Evolutionary conservation across 2,797 vertebrate species (phyloP).

Genomic region (Taeniopygia guttata): DNA sequence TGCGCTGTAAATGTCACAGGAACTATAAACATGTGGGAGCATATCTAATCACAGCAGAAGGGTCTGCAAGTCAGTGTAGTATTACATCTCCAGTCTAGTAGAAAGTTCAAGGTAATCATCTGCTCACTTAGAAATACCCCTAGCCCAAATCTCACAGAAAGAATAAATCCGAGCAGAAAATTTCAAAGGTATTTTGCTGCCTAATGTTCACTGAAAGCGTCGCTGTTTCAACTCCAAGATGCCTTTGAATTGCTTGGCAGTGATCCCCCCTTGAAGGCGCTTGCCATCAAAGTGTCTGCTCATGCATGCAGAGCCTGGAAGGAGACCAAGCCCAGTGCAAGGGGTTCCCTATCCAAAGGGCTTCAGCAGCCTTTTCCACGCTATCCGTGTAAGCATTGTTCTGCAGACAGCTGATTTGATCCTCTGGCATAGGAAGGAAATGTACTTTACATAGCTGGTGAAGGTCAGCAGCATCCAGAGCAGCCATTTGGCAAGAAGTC

Average conservation of each 20-base stretch:
- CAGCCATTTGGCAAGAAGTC: neutral
- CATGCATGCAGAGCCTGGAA: neutral
- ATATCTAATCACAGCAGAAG: neutral
- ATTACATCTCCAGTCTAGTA: neutral
- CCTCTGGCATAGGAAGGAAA: conserved; percentile 63
- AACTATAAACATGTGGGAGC: neutral
- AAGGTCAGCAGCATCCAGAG: conserved; percentile 42
- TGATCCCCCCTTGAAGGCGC: neutral
- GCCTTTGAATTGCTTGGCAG: neutral
- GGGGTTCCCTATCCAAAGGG: neutral
- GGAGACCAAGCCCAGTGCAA: neutral
- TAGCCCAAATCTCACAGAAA: neutral
- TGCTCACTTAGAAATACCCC: neutral
- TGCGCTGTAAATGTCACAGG: neutral
- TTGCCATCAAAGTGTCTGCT: neutral
- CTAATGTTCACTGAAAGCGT: fast-evolving
- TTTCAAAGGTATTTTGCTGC: conserved; percentile 12
- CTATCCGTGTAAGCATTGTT: neutral
- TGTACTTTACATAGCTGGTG: conserved; percentile 25
- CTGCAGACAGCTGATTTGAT: conserved; percentile 33
- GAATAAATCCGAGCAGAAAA: neutral
- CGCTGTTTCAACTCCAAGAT: neutral
- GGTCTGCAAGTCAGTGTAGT: neutral
- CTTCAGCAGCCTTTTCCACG: neutral
- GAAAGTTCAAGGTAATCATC: conserved; percentile 31